Evolutionary conservation across 2,797 vertebrate genomes (phyloP).

Genomic region (Tokudaia muenninki): DNA sequence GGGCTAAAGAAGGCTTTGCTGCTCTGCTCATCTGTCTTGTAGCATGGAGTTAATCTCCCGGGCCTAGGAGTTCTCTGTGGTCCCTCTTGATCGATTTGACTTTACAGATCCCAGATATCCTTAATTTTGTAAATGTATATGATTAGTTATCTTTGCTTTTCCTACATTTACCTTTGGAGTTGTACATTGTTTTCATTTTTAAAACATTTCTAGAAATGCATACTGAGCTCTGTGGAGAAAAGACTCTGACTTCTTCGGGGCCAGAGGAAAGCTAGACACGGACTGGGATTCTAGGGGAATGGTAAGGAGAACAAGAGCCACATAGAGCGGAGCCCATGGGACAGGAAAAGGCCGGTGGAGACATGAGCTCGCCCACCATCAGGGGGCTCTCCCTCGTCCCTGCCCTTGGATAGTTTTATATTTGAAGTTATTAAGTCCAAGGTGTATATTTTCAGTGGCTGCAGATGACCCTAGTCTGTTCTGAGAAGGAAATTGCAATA

Average conservation of each 20-base stretch:
- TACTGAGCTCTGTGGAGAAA: background rate
- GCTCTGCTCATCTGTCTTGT: background rate
- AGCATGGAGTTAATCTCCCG: background rate
- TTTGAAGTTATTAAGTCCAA: background rate
- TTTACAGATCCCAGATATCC: background rate
- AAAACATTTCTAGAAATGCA: slow-evolving; percentile 5
- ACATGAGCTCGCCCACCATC: background rate
- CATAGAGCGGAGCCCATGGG: accelerated
- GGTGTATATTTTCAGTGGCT: background rate
- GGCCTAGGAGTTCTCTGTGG: background rate
- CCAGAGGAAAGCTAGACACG: background rate
- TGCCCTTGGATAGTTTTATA: background rate
- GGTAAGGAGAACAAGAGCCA: background rate
- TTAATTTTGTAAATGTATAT: background rate
- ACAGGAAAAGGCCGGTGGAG: background rate
- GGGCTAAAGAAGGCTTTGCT: background rate
- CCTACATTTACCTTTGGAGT: background rate
- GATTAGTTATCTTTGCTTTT: background rate
- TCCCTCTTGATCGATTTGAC: background rate
- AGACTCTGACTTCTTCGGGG: background rate
- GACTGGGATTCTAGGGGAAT: background rate
- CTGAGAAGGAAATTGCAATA: background rate
- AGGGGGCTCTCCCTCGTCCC: background rate
- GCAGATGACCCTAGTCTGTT: background rate
- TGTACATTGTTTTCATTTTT: background rate